phyloP scores from a whole-genome alignment of 2,888 invertebrate species.

The Tetanocera ferruginea region DNA sequence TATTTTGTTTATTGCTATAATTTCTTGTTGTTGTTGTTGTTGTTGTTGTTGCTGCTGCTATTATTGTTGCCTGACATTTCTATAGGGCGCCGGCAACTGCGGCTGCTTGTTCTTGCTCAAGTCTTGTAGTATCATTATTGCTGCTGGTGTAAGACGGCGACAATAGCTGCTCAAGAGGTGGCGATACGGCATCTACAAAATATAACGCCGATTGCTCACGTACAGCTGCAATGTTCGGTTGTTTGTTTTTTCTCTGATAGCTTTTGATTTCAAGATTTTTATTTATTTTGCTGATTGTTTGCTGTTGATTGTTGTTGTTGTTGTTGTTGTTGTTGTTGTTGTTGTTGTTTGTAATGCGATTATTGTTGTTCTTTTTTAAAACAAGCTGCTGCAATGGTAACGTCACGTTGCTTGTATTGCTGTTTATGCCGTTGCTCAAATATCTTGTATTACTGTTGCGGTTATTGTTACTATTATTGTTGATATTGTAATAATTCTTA shows the following conservation, averaged over 20 bases:
- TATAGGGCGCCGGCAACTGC: no score
- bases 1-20: no score
- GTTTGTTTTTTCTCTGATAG: neutral
- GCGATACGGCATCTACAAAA: neutral
- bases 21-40: no score
- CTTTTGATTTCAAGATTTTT: neutral
- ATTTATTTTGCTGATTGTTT: neutral
- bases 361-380: neutral
- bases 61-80: no score
- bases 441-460: neutral
- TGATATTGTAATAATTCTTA: neutral
- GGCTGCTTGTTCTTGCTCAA: no score
- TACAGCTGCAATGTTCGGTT: neutral
- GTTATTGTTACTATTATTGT: neutral
- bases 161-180: no score
- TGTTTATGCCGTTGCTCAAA: neutral
- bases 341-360: neutral
- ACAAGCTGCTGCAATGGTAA: neutral
- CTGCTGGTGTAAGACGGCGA: no score
- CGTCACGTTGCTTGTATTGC: constrained; percentile 8
- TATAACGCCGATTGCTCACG: neutral
- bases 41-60: no score
- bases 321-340: neutral
- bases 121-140: no score
- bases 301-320: neutral